Percentiles rank a stretch among this genome's conserved stretches.
Conservation (phyloP, 1,140 invertebrate genomes). For the Panagrolaimus sp. region DNA sequence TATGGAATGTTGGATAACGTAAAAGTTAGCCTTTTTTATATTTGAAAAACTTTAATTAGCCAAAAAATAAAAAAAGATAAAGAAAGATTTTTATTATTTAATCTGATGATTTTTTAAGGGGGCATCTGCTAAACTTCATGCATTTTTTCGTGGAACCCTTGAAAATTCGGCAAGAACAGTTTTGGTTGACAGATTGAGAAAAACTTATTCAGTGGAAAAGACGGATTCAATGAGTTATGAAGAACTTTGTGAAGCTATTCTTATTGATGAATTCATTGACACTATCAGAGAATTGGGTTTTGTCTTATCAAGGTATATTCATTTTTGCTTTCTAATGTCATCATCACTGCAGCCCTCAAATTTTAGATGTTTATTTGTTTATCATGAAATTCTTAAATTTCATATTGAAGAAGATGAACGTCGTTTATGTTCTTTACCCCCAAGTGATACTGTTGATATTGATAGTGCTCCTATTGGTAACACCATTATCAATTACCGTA, state of each 20-base stretch:
- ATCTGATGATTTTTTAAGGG: too few species aligned
- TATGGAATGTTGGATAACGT: constrained; percentile 42
- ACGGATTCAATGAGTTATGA: constrained; percentile 39
- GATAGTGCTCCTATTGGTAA: constrained; percentile 20
- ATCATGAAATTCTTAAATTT: constrained; percentile 41
- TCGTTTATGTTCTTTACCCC: constrained; percentile 14
- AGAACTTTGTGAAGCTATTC: constrained; percentile 36
- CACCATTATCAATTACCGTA: too few species aligned
- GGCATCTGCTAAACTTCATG: constrained; percentile 32
- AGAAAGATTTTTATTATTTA: too few species aligned
- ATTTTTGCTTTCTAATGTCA: too few species aligned
- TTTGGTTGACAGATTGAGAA: constrained; percentile 32
- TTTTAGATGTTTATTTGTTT: constrained; percentile 26
- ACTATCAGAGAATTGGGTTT: constrained; percentile 9
- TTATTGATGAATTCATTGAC: constrained; percentile 17
- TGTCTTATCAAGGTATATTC: neutral
- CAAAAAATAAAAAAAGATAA: too few species aligned
- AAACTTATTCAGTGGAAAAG: neutral
- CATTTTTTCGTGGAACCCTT: constrained; percentile 38
- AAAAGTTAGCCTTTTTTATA: neutral
- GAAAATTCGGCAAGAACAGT: constrained; percentile 34
- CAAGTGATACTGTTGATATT: constrained; percentile 1
- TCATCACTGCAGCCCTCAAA: too few species aligned
- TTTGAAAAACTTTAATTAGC: too few species aligned
- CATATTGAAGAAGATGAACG: constrained; percentile 49